Percentiles rank a stretch among this genome's conserved stretches.
Conservation (phyloP, 1,140 invertebrate genomes). For the Trichogramma pretiosum region DNA sequence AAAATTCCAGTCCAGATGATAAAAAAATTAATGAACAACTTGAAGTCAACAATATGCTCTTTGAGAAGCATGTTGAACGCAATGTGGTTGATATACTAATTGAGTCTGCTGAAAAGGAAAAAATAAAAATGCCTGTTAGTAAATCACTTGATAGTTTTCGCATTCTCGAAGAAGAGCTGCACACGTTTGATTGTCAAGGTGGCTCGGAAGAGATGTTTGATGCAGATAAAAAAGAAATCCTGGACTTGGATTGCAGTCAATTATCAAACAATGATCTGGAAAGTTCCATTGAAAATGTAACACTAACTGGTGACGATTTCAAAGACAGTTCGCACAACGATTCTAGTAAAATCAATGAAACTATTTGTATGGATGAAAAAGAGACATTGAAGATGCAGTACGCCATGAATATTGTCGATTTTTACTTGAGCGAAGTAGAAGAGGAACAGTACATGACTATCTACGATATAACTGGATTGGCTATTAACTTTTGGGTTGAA, state of each 20-base stretch:
- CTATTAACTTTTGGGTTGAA: slow-evolving; percentile 44
- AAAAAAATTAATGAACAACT: slow-evolving; percentile 6
- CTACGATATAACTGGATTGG: slow-evolving; percentile 35
- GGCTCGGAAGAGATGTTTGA: slow-evolving; percentile 42
- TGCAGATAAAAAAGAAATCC: slow-evolving; percentile 18
- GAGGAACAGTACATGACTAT: slow-evolving; percentile 34
- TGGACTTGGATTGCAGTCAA: slow-evolving; percentile 7
- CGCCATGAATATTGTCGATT: slow-evolving; percentile 37
- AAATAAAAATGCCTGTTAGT: slow-evolving; percentile 40
- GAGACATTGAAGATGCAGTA: slow-evolving; percentile 16
- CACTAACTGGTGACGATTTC: background rate
- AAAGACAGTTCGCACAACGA: background rate
- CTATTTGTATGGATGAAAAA: background rate
- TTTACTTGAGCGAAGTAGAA: slow-evolving; percentile 41
- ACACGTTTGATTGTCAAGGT: slow-evolving; percentile 44
- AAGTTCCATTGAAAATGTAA: slow-evolving; percentile 2
- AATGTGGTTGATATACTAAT: slow-evolving; percentile 39
- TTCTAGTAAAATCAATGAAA: background rate
- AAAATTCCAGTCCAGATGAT: slow-evolving; percentile 3
- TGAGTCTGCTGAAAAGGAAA: slow-evolving; percentile 31
- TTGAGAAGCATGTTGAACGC: slow-evolving; percentile 38
- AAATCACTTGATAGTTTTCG: slow-evolving; percentile 40
- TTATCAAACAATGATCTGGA: slow-evolving; percentile 7
- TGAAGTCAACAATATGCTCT: slow-evolving; percentile 26
- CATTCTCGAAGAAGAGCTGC: slow-evolving; percentile 37